phyloP scores from a whole-genome alignment of 2,888 invertebrate species.

The Cheilosia soror region DNA sequence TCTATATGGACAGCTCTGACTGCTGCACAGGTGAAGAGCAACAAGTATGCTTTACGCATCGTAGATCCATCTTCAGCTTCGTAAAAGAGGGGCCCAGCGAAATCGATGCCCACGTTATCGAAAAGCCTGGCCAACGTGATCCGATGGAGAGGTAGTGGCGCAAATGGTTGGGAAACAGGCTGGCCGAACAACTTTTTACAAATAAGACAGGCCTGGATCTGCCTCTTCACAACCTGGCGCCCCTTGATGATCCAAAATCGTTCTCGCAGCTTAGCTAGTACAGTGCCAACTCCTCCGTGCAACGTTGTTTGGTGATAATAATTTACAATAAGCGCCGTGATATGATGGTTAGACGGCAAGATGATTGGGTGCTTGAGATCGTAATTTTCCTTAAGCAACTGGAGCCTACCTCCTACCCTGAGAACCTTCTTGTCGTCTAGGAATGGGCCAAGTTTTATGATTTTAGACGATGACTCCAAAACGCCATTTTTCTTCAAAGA shows the following conservation, averaged over 20 bases:
- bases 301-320: too few relatives aligned
- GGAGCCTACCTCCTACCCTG: too few relatives aligned
- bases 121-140: constrained; percentile 1
- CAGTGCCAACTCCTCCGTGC: constrained; percentile 27
- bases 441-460: too few relatives aligned
- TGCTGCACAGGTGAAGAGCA: too few relatives aligned
- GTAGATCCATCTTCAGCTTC: not conserved
- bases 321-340: too few relatives aligned
- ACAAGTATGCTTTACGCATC: constrained; percentile 9
- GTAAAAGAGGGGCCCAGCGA: constrained; percentile 7
- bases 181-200: constrained; percentile 29
- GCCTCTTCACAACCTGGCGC: constrained; percentile 39
- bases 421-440: too few relatives aligned
- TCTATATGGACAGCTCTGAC: too few relatives aligned
- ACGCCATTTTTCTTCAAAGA: too few relatives aligned
- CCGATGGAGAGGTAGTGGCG: constrained; percentile 13
- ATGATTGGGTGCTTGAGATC: too few relatives aligned
- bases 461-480: too few relatives aligned
- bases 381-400: too few relatives aligned
- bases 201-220: constrained; percentile 20
- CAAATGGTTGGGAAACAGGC: constrained; percentile 32
- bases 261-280: constrained; percentile 36
- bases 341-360: too few relatives aligned
- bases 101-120: not conserved
- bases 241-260: constrained; percentile 43